Percentiles rank a stretch among this genome's conserved stretches.
phyloP scores from a whole-genome alignment of 2,113 vertebrate species.

The Proterorhinus semilunaris region DNA sequence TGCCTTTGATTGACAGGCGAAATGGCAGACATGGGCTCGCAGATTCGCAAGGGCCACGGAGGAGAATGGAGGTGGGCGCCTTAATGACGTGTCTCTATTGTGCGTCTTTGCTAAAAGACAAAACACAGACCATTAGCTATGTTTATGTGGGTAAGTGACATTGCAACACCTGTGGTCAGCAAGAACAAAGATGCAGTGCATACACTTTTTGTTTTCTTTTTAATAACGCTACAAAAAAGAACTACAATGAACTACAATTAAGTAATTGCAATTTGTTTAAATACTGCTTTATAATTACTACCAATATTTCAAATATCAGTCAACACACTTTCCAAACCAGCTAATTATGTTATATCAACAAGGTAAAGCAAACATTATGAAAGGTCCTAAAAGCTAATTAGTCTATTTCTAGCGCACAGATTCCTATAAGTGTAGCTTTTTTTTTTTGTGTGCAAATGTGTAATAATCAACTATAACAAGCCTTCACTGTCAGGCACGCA shows the following conservation, averaged over 20 bases:
- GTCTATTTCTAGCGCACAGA: neutral
- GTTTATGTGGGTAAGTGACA: slow-evolving; percentile 64
- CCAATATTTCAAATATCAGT: neutral
- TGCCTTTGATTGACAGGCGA: slow-evolving; percentile 63
- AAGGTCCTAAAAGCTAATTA: neutral
- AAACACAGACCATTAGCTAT: slow-evolving; percentile 13
- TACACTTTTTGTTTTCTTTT: too few species aligned
- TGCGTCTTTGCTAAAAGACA: slow-evolving; percentile 40
- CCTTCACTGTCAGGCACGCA: too few species aligned
- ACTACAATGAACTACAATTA: too few species aligned
- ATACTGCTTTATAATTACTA: too few species aligned
- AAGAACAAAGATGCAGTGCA: slow-evolving; percentile 2
- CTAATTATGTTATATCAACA: neutral
- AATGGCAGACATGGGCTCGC: slow-evolving; percentile 58
- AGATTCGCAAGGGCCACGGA: slow-evolving; percentile 57
- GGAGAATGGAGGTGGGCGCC: slow-evolving; percentile 67
- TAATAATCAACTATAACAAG: too few species aligned
- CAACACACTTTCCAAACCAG: neutral
- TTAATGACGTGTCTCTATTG: slow-evolving; percentile 65
- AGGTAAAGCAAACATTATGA: too few species aligned
- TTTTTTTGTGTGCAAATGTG: too few species aligned
- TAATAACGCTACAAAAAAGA: neutral
- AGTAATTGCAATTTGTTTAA: too few species aligned
- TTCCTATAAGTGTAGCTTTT: neutral
- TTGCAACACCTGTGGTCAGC: slow-evolving; percentile 45